Conservation (phyloP, 2,888 invertebrate species). For the Drosophila mercatorum region DNA sequence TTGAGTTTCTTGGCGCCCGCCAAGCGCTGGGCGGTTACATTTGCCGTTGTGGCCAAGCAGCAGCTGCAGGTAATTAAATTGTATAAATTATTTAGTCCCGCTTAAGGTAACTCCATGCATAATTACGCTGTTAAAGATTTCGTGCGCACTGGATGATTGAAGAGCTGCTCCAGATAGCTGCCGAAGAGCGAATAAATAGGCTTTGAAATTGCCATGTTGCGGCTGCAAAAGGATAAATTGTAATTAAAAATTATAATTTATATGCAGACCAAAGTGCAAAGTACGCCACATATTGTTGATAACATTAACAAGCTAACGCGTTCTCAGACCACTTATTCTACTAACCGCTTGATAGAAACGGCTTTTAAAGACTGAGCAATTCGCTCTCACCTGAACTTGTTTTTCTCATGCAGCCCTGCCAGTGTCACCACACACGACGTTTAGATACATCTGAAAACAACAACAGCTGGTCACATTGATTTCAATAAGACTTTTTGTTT, state of each 20-base stretch:
- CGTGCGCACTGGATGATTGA: conserved; percentile 90
- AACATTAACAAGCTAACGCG: conserved; percentile 17
- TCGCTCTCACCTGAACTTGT: conserved; percentile 37
- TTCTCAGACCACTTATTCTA: conserved; percentile 1
- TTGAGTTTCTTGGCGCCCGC: conserved; percentile 88
- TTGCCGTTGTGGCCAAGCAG: conserved; percentile 89
- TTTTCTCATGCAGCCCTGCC: conserved; percentile 29
- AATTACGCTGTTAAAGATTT: conserved; percentile 92
- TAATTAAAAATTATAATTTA: conserved; percentile 7
- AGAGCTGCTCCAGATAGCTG: conserved; percentile 90
- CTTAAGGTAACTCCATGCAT: not conserved
- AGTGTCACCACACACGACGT: conserved; percentile 28
- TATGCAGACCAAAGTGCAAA: conserved; percentile 73
- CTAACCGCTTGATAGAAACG: conserved; percentile 30
- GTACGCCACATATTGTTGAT: conserved; percentile 57
- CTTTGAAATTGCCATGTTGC: conserved; percentile 85
- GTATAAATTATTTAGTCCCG: not conserved
- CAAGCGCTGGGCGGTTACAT: conserved; percentile 90
- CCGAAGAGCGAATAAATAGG: conserved; percentile 89
- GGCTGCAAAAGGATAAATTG: conserved; percentile 2
- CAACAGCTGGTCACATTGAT: conserved; percentile 23
- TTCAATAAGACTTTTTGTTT: not conserved
- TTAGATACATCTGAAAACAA: not conserved
- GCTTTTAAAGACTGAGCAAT: conserved; percentile 43
- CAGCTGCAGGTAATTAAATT: conserved; percentile 86